Base-by-base conservation (phyloP, 2,888 invertebrate species). In the Baccha elongata region DNA sequence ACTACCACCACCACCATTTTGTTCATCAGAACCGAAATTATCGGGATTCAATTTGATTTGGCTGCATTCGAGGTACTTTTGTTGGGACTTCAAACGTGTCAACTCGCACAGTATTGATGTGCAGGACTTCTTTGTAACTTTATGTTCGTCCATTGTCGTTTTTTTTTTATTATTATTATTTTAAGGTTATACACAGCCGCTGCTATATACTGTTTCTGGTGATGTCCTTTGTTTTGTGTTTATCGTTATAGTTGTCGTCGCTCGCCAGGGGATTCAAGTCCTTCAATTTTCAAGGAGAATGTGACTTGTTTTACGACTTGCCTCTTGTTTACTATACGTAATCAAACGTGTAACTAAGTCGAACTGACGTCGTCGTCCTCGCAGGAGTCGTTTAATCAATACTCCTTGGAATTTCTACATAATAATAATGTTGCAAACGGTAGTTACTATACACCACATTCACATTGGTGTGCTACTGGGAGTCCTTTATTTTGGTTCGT, bases 11-110 rank as follows among this genome's bases (percentile, higher is more conserved):
- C 42, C 67, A 40, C 32, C 89, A 74, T 37, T 50, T 53, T 37
- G 17, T 8, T 68, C 75, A 6, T 64, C 65, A 13, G 68, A 85
- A 42, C 85, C 86, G 48, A 88, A 89, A 85, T 88, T 85, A 35
- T 85, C 87, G n/a, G 88, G 86, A 85, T 88, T 89, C 55, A 90
- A 85, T 86, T 88, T 89, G n/a, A 87, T 83, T 84, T 89, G 90
- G 86, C 87, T 88, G 85, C 88, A 88, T 86, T 91, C 90, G 21
- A 91, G 87, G 86, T 90, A 91, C 86, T 90, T 90, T 86, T 90
- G 90, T 81, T 91, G 91, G 0, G 89, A 87, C 86, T 90, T 91
- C 19, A 91, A 86, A 5, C 90, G 88, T 67, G 89, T 90, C 80
- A 91, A 74, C 84, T 91, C 90, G 48, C 90, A 90, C 1, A 91